phyloP scores from a whole-genome alignment of 2,113 vertebrate species.

The Chaetodon auriga region DNA sequence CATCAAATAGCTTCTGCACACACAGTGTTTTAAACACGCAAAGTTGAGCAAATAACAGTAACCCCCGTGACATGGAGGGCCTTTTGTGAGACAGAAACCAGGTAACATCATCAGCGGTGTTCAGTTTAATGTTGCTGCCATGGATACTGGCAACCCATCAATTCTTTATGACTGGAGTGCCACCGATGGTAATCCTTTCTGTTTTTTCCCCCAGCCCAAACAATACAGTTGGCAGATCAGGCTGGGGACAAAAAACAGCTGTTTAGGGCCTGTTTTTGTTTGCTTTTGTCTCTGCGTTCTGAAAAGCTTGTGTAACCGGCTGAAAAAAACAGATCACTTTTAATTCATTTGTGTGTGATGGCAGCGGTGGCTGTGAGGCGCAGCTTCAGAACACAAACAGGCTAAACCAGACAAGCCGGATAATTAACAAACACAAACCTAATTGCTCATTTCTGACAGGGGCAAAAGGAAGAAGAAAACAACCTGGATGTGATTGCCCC shows the following conservation, averaged over 20 bases:
- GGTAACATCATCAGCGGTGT: conserved; percentile 82
- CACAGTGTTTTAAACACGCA: conserved; percentile 84
- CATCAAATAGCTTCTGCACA: conserved; percentile 88
- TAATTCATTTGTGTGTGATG: conserved; percentile 81
- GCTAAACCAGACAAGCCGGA: conserved; percentile 84
- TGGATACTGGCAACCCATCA: conserved; percentile 85
- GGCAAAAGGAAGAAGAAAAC: conserved; percentile 85
- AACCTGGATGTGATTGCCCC: conserved; percentile 82
- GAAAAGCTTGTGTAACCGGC: conserved; percentile 80
- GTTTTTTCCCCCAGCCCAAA: conserved; percentile 59
- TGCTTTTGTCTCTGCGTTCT: conserved; percentile 75
- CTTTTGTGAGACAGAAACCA: conserved; percentile 84
- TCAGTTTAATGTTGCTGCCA: conserved; percentile 86
- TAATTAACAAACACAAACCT: conserved; percentile 88
- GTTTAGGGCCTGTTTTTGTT: conserved; percentile 83
- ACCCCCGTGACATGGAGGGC: conserved; percentile 80
- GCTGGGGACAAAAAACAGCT: conserved; percentile 79
- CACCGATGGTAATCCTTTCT: conserved; percentile 82
- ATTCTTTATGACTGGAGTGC: conserved; percentile 83
- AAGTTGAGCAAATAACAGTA: conserved; percentile 90
- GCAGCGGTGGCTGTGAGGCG: conserved; percentile 80
- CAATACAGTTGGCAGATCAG: conserved; percentile 81
- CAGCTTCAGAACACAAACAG: conserved; percentile 84
- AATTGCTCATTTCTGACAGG: conserved; percentile 87
- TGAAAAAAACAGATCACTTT: conserved; percentile 81